Conservation (phyloP, 2,113 vertebrate species). For the Cottus gobio region DNA sequence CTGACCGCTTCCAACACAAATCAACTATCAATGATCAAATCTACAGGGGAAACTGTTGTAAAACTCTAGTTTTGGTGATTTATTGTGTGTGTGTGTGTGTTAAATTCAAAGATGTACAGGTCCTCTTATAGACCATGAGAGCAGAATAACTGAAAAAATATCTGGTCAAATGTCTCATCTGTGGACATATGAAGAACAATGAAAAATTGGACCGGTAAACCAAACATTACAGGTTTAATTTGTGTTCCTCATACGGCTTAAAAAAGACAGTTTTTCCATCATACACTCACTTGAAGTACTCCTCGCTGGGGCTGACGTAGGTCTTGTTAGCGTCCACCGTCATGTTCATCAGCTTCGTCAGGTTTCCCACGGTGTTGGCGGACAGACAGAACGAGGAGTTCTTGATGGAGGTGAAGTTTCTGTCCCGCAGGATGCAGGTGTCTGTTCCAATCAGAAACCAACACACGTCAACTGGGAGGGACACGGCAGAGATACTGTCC, state of each 20-base stretch:
- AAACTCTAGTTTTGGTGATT: not conserved
- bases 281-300: slow-evolving; percentile 98
- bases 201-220: not conserved
- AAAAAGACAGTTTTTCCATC: not conserved
- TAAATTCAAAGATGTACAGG: not conserved
- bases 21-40: no score
- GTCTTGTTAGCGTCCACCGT: slow-evolving; percentile 88
- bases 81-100: not conserved
- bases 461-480: slow-evolving; percentile 52
- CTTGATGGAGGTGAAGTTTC: slow-evolving; percentile 91
- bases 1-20: not conserved
- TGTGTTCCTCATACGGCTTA: not conserved
- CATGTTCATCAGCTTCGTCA: slow-evolving; percentile 91
- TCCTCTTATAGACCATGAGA: no score
- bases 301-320: slow-evolving; percentile 97
- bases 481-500: slow-evolving; percentile 31
- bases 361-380: slow-evolving; percentile 88
- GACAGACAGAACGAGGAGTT: slow-evolving; percentile 94
- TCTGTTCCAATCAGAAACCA: slow-evolving; percentile 84
- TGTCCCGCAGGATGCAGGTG: slow-evolving; percentile 90
- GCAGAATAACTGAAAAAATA: not conserved
- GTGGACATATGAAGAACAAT: not conserved
- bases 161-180: not conserved
- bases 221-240: not conserved
- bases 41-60: not conserved